Base-by-base conservation (phyloP, 2,113 vertebrate species). In the Himantopus leucocephalus region DNA sequence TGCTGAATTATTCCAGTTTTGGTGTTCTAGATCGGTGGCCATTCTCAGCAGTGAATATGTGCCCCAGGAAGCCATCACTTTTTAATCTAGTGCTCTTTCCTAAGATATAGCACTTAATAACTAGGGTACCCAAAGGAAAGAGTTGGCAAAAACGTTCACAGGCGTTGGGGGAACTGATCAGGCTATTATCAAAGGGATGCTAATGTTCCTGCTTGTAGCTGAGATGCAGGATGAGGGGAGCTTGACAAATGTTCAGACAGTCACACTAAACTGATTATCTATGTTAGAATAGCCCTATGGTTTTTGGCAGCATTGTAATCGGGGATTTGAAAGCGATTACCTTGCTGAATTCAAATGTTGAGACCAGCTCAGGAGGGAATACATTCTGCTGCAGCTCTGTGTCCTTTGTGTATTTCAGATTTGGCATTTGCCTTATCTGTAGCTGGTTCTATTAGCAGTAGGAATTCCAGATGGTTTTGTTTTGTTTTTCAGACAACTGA, bases 311-410 rank as follows among this genome's bases (percentile, higher is more conserved):
- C 72, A 26, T 77, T 94, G 53, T 95, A 82, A 88, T 78, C 16
- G 0, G 79, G 93, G 85, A 95, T 96, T 90, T 95, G 71, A 83
- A 88, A 91, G 63, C 4, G 76, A 94, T 95, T 93, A 91, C 71
- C 35, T 85, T 80, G 34, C 86, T 91, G 86, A 92, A 94, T 94
- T 94, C 16, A 39, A 56, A 77, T 66, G 39, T 68, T 78, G 60
- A 92, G 67, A 66, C 14, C 12, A 59, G 48, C 48, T 30, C 17
- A 60, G 62, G 74, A 85, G 48, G 29, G 71, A 88, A 35, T 39
- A 14, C 0, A 0, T 9, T 75, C 52, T 85, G 23, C 50, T 62
- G 58, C 70, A 92, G 41, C n/a, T 92, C 17, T 13, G 5, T 13
- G 17, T 68, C 48, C 43, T 86, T 78, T 50, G 15, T 81, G 10